Evolutionary conservation across 2,888 invertebrate species (phyloP), one percentile per base, ranked within the genome.

Genomic region (Cotesia congregata): DNA sequence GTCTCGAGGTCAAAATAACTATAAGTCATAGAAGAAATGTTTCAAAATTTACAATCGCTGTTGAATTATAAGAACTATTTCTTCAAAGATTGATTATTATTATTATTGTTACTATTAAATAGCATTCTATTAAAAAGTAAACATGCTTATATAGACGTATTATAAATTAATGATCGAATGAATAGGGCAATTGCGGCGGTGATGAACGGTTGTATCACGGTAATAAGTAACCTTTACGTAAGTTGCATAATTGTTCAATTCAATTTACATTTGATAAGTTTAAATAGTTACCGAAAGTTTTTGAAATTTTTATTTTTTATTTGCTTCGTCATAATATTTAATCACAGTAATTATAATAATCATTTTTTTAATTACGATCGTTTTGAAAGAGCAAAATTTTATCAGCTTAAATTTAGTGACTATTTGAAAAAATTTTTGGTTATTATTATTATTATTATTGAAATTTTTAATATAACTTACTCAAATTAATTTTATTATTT

Each of bases 211-310:
- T 71, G 64, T 61, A 65, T 62, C 68, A 20, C 71, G 65, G 67
- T 70, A 71, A 67, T 71, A 73, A 60, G 64, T 77, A 80, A 81
- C 81, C 79, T 81, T 81, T 80, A 80, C 75, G 79, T 79, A 77
- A 80, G 67, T 81, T 81, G 74, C 79, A 78, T 79, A 80, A 81
- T 72, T 41, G n/a, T 72, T 69, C 67, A 39, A 30, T 30, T 30
- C 30, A 30, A 30, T 30, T 30, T 30, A 30, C 41, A 60, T 38
- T 67, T 30, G 61, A 70, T 68, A 71, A 64, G 50, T 12, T 17
- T 38, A 72, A 69, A 20, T n/a, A 67, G 20, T 12, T 61, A 71
- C 30, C 20, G 17, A 39, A 38, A 50, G 50, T 40, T 65, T 38
- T 59, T 75, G 9, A 67, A n/a, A 59, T 50, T 20, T 15, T 50